Evolutionary conservation across 2,888 invertebrate genomes (phyloP), one percentile per base, ranked within the genome.

Genomic region (Smittia aterrima): DNA sequence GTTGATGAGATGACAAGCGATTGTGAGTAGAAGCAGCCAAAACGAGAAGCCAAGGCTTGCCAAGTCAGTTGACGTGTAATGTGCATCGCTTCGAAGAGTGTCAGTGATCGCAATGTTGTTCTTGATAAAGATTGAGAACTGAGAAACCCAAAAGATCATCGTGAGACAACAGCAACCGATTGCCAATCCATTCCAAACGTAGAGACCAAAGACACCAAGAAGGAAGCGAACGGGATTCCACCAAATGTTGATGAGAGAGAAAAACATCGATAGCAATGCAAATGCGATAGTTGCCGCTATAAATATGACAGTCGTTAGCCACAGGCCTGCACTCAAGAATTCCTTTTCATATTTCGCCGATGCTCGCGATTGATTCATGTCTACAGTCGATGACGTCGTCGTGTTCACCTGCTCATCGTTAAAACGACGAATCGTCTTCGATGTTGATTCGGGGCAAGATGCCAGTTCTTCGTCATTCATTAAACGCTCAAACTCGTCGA

Each of bases 201-300:
- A 88, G 9, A 90, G 81, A 1, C 89, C 88, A 75, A 84, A 82
- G 18, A 78, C 76, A 54, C 78, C 78, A 7, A 78, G 78, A 75
- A 79, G 77, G 24, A 16, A n/a, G 1, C 18, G 22, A 24, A 18
- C 1, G 1, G 89, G 89, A 78, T 86, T 87, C 11, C 84, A 84
- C 47, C 85, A 84, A 1, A 87, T 84, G 79, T 89, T 90, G 79
- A 87, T 84, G 9, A 87, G 78, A 13, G 87, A 83, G 78, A 89
- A 85, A 1, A 83, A 80, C 11, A 84, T 80, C 1, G 85, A 80
- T 16, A 84, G 77, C 67, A 85, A 78, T 0, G 85, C 84, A 77
- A 87, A 84, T 1, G 85, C 76, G 53, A 86, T 83, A 0, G 86
- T 85, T 32, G 87, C 77, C 11, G 83, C 79, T 13, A 87, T 78